These are phyloP conservation scores for Mycetomoellerius zeteki DNA, from an alignment of 1,140 invertebrate genomes.

Conservation along the genomic window DNA sequence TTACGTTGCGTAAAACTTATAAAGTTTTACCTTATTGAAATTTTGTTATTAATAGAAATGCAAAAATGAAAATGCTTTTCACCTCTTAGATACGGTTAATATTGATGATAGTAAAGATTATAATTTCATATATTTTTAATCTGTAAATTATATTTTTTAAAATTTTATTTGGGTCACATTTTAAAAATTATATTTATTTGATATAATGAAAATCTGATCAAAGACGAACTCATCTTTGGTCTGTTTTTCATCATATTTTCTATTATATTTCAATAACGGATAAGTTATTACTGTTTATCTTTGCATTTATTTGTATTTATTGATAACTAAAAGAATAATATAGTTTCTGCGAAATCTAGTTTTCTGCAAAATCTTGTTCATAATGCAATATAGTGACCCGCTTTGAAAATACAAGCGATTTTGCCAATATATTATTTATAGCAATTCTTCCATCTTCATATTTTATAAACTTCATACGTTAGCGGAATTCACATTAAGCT, in stretches of 20 bases:
- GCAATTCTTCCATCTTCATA: neutral
- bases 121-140: neutral
- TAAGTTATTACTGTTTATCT: too few species aligned
- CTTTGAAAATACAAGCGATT: slow-evolving; percentile 21
- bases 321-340: neutral
- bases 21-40: neutral
- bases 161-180: slow-evolving; percentile 19
- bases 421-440: slow-evolving; percentile 28
- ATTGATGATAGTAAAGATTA: neutral
- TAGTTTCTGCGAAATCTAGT: slow-evolving; percentile 1
- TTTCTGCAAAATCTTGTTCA: neutral
- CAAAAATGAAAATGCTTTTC: neutral
- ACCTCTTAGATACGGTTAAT: neutral
- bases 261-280: too few species aligned
- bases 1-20: neutral
- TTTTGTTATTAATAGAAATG: neutral
- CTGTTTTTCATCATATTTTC: too few species aligned
- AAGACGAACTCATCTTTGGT: too few species aligned
- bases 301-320: neutral
- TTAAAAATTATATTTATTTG: neutral
- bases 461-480: neutral
- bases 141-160: neutral
- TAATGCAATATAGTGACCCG: neutral
- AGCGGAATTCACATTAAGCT: slow-evolving; percentile 5
- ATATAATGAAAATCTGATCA: too few species aligned